Conservation (phyloP, 1,140 invertebrate species). For the Lordiphosa stackelbergi region DNA sequence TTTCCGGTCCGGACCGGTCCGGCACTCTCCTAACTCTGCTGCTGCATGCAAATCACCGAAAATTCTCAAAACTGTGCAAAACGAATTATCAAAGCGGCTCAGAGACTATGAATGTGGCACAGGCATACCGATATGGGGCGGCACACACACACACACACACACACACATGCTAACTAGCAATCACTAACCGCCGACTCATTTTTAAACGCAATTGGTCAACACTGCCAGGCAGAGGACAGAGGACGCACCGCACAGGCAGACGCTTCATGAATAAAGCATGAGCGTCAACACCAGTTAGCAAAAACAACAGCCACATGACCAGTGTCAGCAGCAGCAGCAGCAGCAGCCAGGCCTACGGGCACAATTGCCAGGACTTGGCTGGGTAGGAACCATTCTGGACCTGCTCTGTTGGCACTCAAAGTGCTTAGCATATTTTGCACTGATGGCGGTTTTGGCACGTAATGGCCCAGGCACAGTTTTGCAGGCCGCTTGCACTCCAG, state of each 20-base stretch:
- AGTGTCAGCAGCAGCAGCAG: conserved; percentile 8
- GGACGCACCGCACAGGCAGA: conserved; percentile 7
- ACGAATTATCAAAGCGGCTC: conserved; percentile 42
- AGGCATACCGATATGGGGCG: neutral
- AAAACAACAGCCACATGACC: conserved; percentile 36
- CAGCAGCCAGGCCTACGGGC: conserved; percentile 14
- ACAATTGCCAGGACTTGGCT: conserved; percentile 7
- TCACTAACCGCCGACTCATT: conserved; percentile 51
- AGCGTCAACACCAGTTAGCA: conserved; percentile 50
- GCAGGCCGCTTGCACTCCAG: no score
- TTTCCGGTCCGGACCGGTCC: neutral
- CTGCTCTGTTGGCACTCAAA: conserved; percentile 25
- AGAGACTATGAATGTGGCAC: conserved; percentile 30
- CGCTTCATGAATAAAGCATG: conserved; percentile 56
- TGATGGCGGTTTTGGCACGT: conserved; percentile 39
- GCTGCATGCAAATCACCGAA: conserved; percentile 36
- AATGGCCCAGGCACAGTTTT: conserved; percentile 31
- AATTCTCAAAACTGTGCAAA: conserved; percentile 36
- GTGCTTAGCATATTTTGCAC: conserved; percentile 62
- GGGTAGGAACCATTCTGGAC: neutral
- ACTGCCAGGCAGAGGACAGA: conserved; percentile 14
- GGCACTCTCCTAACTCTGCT: no score
- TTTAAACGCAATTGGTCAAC: conserved; percentile 50
- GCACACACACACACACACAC: neutral
- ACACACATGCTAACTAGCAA: conserved; percentile 40